phyloP scores from a whole-genome alignment of 2,888 invertebrate species.

The Hesperia comma region DNA sequence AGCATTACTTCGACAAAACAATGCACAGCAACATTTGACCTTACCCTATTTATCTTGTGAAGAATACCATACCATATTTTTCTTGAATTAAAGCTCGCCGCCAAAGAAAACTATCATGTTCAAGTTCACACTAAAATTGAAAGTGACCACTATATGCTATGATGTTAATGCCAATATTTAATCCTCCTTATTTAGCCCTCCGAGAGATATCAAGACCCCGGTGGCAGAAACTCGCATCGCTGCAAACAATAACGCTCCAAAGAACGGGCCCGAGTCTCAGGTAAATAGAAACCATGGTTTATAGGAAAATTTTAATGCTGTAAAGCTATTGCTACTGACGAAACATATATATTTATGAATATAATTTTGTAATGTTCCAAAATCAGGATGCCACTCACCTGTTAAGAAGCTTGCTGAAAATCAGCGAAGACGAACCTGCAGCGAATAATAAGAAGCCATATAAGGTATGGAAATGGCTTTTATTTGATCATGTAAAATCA shows the following conservation, averaged over 20 bases:
- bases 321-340: no score
- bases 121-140: no score
- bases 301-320: no score
- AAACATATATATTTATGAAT: no score
- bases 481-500: neutral
- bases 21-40: no score
- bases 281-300: constrained; percentile 6
- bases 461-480: constrained; percentile 27
- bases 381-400: constrained; percentile 68
- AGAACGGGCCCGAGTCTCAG: constrained; percentile 7
- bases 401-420: constrained; percentile 71
- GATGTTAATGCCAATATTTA: constrained; percentile 1
- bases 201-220: constrained; percentile 59
- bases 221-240: constrained; percentile 49
- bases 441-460: constrained; percentile 54
- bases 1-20: no score
- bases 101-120: no score
- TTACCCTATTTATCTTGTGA: no score
- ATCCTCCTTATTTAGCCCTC: constrained; percentile 61
- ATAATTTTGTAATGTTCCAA: neutral
- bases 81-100: no score
- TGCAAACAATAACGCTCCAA: constrained; percentile 37
- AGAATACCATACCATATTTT: no score
- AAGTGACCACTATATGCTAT: no score
- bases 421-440: constrained; percentile 60